Evolutionary conservation across 2,888 invertebrate genomes (phyloP).

Genomic region (Machimus atricapillus): DNA sequence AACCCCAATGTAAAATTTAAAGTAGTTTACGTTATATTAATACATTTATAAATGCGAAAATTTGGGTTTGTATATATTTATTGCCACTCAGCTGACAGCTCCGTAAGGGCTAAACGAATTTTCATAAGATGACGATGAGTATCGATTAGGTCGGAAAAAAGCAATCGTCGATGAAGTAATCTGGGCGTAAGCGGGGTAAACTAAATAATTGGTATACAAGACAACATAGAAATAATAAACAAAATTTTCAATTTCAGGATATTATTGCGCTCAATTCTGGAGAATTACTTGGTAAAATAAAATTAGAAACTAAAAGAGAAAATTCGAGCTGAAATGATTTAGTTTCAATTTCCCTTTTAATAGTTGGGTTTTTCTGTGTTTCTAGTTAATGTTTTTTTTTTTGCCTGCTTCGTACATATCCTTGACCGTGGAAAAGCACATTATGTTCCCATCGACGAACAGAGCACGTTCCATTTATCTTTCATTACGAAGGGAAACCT

Average conservation of each 20-base stretch:
- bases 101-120: too few relatives aligned
- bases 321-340: background rate
- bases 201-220: too few relatives aligned
- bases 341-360: background rate
- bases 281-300: background rate
- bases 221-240: too few relatives aligned
- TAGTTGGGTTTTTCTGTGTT: background rate
- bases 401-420: background rate
- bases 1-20: too few relatives aligned
- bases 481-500: background rate
- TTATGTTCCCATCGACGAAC: background rate
- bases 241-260: background rate
- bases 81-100: too few relatives aligned
- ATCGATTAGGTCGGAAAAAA: too few relatives aligned
- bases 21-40: too few relatives aligned
- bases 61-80: too few relatives aligned
- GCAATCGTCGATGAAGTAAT: too few relatives aligned
- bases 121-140: too few relatives aligned
- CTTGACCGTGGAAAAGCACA: background rate
- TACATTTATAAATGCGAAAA: too few relatives aligned
- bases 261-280: background rate
- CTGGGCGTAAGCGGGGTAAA: too few relatives aligned
- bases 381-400: background rate
- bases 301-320: background rate
- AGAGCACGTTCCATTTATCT: conserved; percentile 2